A percentile compares a stretch with the other conserved stretches of the same genome.
These are phyloP conservation scores for Thaumatotibia leucotreta DNA, from an alignment of 1,140 invertebrate genomes.

Conservation along the genomic window DNA sequence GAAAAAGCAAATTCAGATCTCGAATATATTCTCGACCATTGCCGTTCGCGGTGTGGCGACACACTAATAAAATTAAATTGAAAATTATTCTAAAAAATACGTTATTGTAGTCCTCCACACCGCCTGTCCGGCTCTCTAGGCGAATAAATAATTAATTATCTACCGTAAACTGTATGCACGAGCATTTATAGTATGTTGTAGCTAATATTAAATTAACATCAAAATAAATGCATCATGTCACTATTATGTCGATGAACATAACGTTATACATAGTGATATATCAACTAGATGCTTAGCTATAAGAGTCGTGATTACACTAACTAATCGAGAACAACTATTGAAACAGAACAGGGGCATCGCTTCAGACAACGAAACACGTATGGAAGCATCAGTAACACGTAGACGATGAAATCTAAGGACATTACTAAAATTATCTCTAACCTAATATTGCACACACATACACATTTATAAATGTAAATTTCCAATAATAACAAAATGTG, in stretches of 20 bases:
- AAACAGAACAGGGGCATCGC: constrained; percentile 45
- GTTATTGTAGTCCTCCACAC: constrained; percentile 40
- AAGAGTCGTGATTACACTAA: constrained; percentile 69
- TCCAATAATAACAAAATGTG: constrained; percentile 58
- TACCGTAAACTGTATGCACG: constrained; percentile 64
- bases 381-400: constrained; percentile 50
- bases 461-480: constrained; percentile 63
- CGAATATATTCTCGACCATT: constrained; percentile 40
- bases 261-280: constrained; percentile 52
- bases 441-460: constrained; percentile 76
- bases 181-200: constrained; percentile 72
- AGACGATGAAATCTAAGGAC: constrained; percentile 49
- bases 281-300: constrained; percentile 59
- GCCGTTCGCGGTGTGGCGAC: constrained; percentile 37
- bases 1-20: constrained; percentile 47
- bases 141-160: constrained; percentile 61
- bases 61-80: constrained; percentile 32
- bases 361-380: constrained; percentile 56
- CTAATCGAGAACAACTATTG: constrained; percentile 56
- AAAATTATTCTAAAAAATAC: constrained; percentile 65
- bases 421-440: constrained; percentile 61
- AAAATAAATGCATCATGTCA: constrained; percentile 76
- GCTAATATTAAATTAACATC: constrained; percentile 74
- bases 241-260: constrained; percentile 70
- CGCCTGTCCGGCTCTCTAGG: constrained; percentile 30